phyloP scores from a whole-genome alignment of 1,140 invertebrate genomes.

The Lucilia sericata region DNA sequence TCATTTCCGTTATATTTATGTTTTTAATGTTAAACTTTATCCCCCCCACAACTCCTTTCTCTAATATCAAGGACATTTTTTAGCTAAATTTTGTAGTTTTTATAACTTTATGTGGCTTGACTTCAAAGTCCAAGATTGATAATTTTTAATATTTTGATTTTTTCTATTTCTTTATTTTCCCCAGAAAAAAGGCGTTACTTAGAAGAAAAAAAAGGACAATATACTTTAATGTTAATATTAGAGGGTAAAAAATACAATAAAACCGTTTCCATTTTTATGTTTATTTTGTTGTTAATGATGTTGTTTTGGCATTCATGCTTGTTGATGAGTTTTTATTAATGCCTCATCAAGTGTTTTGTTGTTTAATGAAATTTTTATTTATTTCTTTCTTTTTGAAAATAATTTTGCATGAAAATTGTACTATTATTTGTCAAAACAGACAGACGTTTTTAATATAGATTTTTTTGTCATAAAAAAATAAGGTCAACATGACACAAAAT shows the following conservation, averaged over 20 bases:
- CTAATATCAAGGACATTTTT: neutral
- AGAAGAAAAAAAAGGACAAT: neutral
- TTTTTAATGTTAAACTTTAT: neutral
- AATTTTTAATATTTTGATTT: slow-evolving; percentile 4
- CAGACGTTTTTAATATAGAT: neutral
- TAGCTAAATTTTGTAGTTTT: neutral
- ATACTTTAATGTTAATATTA: neutral
- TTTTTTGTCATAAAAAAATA: neutral
- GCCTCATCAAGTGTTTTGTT: slow-evolving; percentile 37
- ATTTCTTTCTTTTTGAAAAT: neutral
- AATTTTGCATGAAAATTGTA: neutral
- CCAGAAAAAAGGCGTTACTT: neutral
- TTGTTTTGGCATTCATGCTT: neutral
- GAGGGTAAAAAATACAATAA: neutral
- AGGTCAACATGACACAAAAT: neutral
- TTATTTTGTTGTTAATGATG: neutral
- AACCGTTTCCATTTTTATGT: neutral
- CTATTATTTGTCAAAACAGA: neutral
- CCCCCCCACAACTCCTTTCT: neutral
- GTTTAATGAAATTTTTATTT: slow-evolving; percentile 21
- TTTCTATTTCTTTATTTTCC: neutral
- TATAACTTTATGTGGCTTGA: neutral
- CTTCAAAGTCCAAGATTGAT: neutral
- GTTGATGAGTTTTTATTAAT: slow-evolving; percentile 36
- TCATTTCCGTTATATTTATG: slow-evolving; percentile 38